Evolutionary conservation across 2,113 vertebrate species (phyloP), one percentile per base, ranked within the genome.

Genomic region (Cromileptes altivelis): DNA sequence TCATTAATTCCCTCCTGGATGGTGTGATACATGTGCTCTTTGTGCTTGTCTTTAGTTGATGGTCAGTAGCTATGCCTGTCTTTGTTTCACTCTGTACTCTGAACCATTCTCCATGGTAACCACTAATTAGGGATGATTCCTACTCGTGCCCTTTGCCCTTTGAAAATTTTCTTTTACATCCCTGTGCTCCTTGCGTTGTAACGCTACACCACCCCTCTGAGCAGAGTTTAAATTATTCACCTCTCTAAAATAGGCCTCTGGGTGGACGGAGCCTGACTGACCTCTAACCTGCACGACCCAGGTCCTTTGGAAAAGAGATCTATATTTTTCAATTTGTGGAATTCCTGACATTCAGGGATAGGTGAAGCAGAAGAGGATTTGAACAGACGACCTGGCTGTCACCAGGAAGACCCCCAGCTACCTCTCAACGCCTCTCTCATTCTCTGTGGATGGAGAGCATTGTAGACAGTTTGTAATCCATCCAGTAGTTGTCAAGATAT

Each of bases 171-270:
- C 69, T 87, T 92, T 92, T 90, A 92, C 71, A 68, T 89, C 76
- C 74, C 64, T 60, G 69, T 88, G 83, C 80, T 87, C 57, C 50
- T 67, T 55, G 61, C 65, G 71, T 78, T 83, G 91, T 92, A 93
- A 93, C 75, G 79, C 82, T 88, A 93, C 82, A 92, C 90, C 86
- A 23, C 62, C 71, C 49, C 84, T 73, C 82, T 75, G 81, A 90
- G 83, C 65, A 64, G 78, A 75, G 53, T 84, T 90, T 94, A 89
- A 94, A 93, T 94, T 91, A 94, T 95, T 95, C 89, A 94, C 75
- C 65, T 81, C 81, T 85, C 87, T 88, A 85, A 94, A 93, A 91
- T 61, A 58, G 87, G 81, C 81, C 85, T 88, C 77, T 89, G 78
- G 87, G 80, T 80, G 78, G 72, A 79, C 25, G 70, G 85, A 82